Conservation (phyloP, 1,140 invertebrate genomes). For the Calliopsis andreniformis region DNA sequence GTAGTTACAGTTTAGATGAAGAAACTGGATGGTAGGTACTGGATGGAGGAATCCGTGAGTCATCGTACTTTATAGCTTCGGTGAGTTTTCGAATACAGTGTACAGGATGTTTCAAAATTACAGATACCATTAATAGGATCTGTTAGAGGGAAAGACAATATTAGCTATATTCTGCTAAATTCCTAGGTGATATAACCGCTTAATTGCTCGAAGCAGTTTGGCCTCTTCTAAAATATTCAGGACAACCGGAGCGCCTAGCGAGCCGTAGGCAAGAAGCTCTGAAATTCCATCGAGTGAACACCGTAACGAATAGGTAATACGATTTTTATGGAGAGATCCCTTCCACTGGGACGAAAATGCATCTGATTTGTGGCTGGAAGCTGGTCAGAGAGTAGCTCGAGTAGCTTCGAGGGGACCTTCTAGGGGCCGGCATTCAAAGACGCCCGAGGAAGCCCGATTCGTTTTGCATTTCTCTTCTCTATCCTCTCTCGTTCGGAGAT, state of each 20-base stretch:
- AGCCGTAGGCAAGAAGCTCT: slow-evolving; percentile 41
- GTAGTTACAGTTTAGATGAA: too few relatives aligned
- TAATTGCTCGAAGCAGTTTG: neutral
- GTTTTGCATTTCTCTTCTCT: slow-evolving; percentile 50
- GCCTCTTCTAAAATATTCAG: neutral
- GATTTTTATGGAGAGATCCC: slow-evolving; percentile 78
- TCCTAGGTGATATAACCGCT: neutral
- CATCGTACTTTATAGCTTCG: too few relatives aligned
- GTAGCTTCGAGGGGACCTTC: slow-evolving; percentile 27
- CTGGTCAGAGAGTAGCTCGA: neutral
- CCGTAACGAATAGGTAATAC: slow-evolving; percentile 81
- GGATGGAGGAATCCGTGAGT: too few relatives aligned
- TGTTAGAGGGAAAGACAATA: too few relatives aligned
- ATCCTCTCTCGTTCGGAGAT: slow-evolving; percentile 29
- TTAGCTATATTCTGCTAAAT: neutral
- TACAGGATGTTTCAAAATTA: too few relatives aligned
- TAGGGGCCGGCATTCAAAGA: slow-evolving; percentile 31
- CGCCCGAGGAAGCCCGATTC: slow-evolving; percentile 43
- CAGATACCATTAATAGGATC: too few relatives aligned
- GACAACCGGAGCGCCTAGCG: slow-evolving; percentile 2
- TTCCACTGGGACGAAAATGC: slow-evolving; percentile 71
- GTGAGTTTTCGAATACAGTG: too few relatives aligned
- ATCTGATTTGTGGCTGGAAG: slow-evolving; percentile 79
- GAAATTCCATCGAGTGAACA: slow-evolving; percentile 75
- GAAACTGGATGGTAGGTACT: too few relatives aligned